These are phyloP conservation scores for Drosophila acutilabella DNA, from an alignment of 2,888 invertebrate genomes.

Conservation along the genomic window DNA sequence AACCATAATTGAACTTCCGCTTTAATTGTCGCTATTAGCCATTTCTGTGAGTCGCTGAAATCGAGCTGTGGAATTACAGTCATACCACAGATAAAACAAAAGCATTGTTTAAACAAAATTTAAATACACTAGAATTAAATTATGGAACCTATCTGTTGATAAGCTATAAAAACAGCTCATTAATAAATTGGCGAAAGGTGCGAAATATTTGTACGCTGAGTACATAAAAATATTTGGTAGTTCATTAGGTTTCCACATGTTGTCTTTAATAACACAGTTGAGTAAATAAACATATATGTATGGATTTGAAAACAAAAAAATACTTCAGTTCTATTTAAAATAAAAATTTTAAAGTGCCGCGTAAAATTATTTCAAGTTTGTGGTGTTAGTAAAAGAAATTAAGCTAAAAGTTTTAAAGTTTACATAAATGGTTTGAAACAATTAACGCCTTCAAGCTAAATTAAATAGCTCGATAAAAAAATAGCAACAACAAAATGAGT, in stretches of 20 bases:
- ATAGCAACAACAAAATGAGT: slow-evolving; percentile 1
- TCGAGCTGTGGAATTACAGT: slow-evolving; percentile 27
- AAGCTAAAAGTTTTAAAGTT: slow-evolving; percentile 15
- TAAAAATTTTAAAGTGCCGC: not conserved
- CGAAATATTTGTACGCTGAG: slow-evolving; percentile 19
- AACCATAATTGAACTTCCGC: slow-evolving; percentile 73
- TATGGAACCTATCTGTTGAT: slow-evolving; percentile 1
- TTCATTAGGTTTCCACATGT: slow-evolving; percentile 14
- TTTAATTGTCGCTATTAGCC: slow-evolving; percentile 55
- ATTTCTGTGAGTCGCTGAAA: slow-evolving; percentile 16
- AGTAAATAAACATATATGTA: slow-evolving; percentile 25
- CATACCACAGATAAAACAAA: not conserved
- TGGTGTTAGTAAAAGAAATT: slow-evolving; percentile 15
- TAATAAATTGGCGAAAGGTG: slow-evolving; percentile 35
- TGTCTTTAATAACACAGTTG: slow-evolving; percentile 1
- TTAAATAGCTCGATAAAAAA: slow-evolving; percentile 36
- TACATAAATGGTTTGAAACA: slow-evolving; percentile 31
- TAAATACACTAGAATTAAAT: not conserved
- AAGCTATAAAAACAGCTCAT: slow-evolving; percentile 7
- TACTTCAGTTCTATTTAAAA: not conserved
- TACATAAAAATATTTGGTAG: slow-evolving; percentile 21
- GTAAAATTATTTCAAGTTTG: slow-evolving; percentile 24
- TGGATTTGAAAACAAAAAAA: slow-evolving; percentile 2
- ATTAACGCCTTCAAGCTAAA: slow-evolving; percentile 57
- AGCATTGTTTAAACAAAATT: slow-evolving; percentile 8